Conservation (phyloP, 2,797 vertebrate species). For the Erethizon dorsatum region DNA sequence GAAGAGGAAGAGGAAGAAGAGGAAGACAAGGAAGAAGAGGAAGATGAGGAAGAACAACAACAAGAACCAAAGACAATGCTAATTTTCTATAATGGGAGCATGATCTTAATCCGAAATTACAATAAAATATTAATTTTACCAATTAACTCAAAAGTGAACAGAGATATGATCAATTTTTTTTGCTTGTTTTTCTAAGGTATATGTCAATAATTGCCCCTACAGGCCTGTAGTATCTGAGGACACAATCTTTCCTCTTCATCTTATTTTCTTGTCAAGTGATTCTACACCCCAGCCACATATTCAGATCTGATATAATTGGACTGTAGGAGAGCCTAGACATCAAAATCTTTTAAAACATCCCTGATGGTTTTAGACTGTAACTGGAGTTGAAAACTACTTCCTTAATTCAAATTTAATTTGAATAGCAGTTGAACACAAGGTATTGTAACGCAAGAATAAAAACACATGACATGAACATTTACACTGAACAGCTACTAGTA, state of each 20-base stretch:
- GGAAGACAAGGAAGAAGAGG: not conserved
- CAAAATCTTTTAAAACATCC: not conserved
- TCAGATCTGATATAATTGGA: not conserved
- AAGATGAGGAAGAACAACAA: not conserved
- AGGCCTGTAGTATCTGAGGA: not conserved
- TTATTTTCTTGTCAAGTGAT: conserved; percentile 1
- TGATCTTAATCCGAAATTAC: conserved; percentile 11
- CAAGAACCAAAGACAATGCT: not conserved
- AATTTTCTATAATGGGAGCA: conserved; percentile 7
- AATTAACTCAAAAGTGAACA: not conserved
- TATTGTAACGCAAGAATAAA: not conserved
- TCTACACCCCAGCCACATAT: not conserved
- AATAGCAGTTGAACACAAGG: not conserved
- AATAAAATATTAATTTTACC: not conserved
- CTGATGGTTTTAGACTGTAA: not conserved
- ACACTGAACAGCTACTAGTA: not conserved
- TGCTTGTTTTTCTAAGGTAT: not conserved
- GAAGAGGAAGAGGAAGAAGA: no score
- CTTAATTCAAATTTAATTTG: not conserved
- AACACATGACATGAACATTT: not conserved
- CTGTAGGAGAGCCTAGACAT: not conserved
- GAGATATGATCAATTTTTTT: not conserved
- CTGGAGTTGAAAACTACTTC: not conserved
- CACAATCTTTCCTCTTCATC: not conserved
- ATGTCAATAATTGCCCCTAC: not conserved